These are phyloP conservation scores for Drosophila grimshawi DNA, from an alignment of 1,140 invertebrate species.

Conservation along the genomic window DNA sequence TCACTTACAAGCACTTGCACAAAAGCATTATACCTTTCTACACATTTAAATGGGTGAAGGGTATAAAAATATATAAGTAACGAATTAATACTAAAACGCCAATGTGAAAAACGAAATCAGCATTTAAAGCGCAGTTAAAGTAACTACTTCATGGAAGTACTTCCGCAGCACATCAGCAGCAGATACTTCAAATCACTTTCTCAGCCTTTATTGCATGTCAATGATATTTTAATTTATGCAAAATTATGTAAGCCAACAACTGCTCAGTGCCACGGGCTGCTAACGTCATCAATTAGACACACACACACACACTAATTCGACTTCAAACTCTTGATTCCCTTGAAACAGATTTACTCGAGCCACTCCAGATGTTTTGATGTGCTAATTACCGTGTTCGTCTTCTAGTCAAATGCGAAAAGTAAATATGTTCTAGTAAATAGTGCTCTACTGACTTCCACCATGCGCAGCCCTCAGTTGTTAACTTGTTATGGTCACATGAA, in stretches of 20 bases:
- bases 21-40: no score
- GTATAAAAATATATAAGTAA: no score
- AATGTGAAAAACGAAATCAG: not conserved
- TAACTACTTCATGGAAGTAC: not conserved
- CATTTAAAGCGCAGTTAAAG: slow-evolving; percentile 26
- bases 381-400: slow-evolving; percentile 22
- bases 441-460: slow-evolving; percentile 1
- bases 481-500: slow-evolving; percentile 10
- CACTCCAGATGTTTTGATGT: slow-evolving; percentile 22
- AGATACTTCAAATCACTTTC: slow-evolving; percentile 20
- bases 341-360: slow-evolving; percentile 37
- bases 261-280: not conserved
- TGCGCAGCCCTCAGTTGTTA: not conserved
- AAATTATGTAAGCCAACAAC: slow-evolving; percentile 47
- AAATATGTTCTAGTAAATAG: slow-evolving; percentile 11
- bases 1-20: no score
- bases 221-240: slow-evolving; percentile 52
- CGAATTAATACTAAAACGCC: not conserved
- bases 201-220: slow-evolving; percentile 1
- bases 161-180: slow-evolving; percentile 13
- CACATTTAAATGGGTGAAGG: no score
- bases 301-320: slow-evolving; percentile 16
- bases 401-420: slow-evolving; percentile 4
- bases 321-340: slow-evolving; percentile 44
- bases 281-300: slow-evolving; percentile 16